These are phyloP conservation scores for Dasyurus viverrinus DNA, from an alignment of 2,113 vertebrate genomes.

Conservation along the genomic window DNA sequence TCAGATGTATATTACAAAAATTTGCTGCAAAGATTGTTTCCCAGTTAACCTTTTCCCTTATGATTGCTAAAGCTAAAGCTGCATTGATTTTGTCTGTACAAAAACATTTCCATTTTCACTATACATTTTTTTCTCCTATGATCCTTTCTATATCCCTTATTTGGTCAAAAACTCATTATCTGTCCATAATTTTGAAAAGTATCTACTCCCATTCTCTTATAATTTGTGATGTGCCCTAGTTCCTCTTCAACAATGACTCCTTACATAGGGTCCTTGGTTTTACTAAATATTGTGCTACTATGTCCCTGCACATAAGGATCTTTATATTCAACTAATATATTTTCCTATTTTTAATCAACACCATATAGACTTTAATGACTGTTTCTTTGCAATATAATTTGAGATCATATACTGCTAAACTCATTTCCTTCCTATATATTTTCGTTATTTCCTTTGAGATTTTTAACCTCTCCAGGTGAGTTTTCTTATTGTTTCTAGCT, in stretches of 20 bases:
- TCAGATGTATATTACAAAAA: neutral
- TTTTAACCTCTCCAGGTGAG: neutral
- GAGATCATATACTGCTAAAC: neutral
- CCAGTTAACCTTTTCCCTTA: neutral
- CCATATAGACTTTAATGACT: neutral
- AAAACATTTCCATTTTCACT: neutral
- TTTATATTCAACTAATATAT: neutral
- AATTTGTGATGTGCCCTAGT: neutral
- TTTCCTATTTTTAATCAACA: neutral
- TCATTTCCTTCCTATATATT: neutral
- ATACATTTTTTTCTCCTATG: neutral
- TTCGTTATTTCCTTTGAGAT: neutral
- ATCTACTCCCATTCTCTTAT: neutral
- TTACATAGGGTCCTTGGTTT: neutral
- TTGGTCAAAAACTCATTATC: neutral
- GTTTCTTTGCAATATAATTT: neutral
- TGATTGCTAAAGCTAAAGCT: neutral
- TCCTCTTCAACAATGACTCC: neutral
- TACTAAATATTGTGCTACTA: neutral
- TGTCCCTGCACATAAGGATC: neutral
- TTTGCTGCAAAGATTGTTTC: neutral
- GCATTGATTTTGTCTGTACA: neutral
- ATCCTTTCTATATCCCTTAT: neutral
- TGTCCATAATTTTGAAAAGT: neutral
- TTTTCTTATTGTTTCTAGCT: neutral